phyloP scores from a whole-genome alignment of 92 coral and sea anemone species.

The Actinostola sp. region DNA sequence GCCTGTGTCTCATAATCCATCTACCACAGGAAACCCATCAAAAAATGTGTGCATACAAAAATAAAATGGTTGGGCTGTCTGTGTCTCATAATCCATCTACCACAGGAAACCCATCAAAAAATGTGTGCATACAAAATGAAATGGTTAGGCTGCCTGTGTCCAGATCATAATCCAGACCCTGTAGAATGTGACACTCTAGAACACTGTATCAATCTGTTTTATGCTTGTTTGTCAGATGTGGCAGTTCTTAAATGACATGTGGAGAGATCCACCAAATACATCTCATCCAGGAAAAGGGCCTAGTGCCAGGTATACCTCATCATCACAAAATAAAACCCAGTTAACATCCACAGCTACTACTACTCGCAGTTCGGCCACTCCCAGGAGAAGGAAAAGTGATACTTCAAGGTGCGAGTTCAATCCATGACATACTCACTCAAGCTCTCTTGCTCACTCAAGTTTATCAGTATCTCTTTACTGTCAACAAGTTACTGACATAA shows the following conservation, averaged over 20 bases:
- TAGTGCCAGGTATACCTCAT: neutral
- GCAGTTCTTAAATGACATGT: slow-evolving; percentile 36
- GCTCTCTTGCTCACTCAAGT: neutral
- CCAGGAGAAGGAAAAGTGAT: slow-evolving; percentile 21
- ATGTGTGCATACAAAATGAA: too few relatives aligned
- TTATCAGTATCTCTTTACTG: too few relatives aligned
- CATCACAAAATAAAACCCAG: neutral
- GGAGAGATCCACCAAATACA: slow-evolving; percentile 9
- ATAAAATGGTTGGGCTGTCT: too few relatives aligned
- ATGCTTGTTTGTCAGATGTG: slow-evolving; percentile 11
- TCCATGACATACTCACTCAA: neutral
- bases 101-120: too few relatives aligned
- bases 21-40: too few relatives aligned
- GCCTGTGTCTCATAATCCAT: too few relatives aligned
- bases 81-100: too few relatives aligned
- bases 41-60: too few relatives aligned
- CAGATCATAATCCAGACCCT: too few relatives aligned
- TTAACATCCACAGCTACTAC: neutral
- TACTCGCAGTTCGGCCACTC: neutral
- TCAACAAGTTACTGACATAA: too few relatives aligned
- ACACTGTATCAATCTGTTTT: neutral
- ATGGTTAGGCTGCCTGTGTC: too few relatives aligned
- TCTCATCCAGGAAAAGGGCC: neutral
- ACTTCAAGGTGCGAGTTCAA: slow-evolving; percentile 18
- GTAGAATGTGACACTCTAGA: too few relatives aligned